A percentile compares a stretch with the other conserved stretches of the same genome.
Evolutionary conservation across 2,888 invertebrate genomes (phyloP).

Genomic region (Diaphora mendica): DNA sequence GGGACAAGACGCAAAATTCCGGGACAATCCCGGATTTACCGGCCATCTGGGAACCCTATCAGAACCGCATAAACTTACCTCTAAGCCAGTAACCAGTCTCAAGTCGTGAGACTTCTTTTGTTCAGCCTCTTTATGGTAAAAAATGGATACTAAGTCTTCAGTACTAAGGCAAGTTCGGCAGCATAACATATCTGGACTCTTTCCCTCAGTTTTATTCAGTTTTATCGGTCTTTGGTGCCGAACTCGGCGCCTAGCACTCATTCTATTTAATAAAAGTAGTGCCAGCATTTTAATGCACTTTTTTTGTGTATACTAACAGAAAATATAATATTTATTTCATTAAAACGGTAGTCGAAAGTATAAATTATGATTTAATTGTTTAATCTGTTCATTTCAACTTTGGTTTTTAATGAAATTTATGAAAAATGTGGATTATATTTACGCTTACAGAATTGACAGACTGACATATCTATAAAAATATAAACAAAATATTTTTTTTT

Average conservation of each 20-base stretch:
- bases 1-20: no score
- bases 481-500: no score
- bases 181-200: conserved; percentile 25
- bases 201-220: conserved; percentile 13
- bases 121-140: conserved; percentile 57
- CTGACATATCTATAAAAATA: background rate
- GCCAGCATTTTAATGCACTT: conserved; percentile 41
- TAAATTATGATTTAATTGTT: background rate
- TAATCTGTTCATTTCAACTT: background rate
- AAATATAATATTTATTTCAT: background rate
- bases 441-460: background rate
- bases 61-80: no score
- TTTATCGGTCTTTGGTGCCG: conserved; percentile 19
- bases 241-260: conserved; percentile 31
- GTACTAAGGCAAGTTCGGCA: conserved; percentile 71
- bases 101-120: conserved; percentile 64
- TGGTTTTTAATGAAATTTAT: background rate
- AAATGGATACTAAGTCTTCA: conserved; percentile 63
- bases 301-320: conserved; percentile 10
- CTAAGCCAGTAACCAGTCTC: conserved; percentile 65
- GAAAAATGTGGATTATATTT: no score
- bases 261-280: conserved; percentile 38
- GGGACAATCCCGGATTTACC: no score
- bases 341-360: background rate
- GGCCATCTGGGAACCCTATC: no score